A percentile compares a stretch with the other conserved stretches of the same genome.
Evolutionary conservation across 2,113 vertebrate species (phyloP).

Genomic region (Pterocles orientalis): DNA sequence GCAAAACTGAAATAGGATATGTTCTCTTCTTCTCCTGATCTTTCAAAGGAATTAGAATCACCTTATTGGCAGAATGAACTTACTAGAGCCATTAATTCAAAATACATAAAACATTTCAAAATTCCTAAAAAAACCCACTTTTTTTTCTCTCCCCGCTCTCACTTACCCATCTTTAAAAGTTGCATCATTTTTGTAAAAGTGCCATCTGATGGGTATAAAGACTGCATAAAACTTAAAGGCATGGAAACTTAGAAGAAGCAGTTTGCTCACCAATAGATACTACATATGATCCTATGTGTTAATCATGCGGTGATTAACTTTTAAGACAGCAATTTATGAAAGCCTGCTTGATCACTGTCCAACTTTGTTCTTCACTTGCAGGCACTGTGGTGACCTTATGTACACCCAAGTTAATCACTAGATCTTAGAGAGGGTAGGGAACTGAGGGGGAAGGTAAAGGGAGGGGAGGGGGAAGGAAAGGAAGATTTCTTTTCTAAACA

Average conservation of each 20-base stretch:
- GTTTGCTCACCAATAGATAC: not conserved
- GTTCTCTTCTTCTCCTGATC: not conserved
- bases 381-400: not conserved
- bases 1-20: not conserved
- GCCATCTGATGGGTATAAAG: not conserved
- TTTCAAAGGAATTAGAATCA: not conserved
- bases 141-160: not conserved
- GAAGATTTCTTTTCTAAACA: not conserved
- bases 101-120: not conserved
- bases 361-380: not conserved
- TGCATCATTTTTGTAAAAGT: not conserved
- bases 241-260: not conserved
- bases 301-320: not conserved
- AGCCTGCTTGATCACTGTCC: not conserved
- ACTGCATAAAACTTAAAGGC: not conserved
- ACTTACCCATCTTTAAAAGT: not conserved
- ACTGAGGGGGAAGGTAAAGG: not conserved
- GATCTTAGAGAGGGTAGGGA: not conserved
- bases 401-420: constrained; percentile 34
- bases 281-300: not conserved
- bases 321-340: not conserved
- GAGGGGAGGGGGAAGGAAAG: fast-evolving
- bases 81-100: not conserved
- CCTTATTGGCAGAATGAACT: not conserved
- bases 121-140: not conserved